Percentiles rank a stretch among this genome's conserved stretches.
Conservation (phyloP, 1,140 invertebrate genomes). For the Protaetia brevitarsis region DNA sequence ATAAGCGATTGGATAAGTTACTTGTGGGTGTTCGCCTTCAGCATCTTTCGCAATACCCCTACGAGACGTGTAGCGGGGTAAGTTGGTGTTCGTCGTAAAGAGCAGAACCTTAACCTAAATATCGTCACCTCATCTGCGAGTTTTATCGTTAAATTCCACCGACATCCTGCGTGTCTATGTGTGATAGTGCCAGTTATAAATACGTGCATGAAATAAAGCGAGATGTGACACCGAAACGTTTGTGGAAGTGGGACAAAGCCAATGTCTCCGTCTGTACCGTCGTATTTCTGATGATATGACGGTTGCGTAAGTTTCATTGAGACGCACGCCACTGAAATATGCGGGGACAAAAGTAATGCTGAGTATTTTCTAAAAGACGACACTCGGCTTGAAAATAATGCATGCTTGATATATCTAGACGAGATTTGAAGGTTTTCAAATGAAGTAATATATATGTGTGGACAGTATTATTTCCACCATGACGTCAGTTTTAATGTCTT, state of each 20-base stretch:
- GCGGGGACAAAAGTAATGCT: no score
- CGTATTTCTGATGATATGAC: background rate
- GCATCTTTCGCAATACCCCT: background rate
- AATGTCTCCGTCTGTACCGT: slow-evolving; percentile 4
- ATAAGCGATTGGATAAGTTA: background rate
- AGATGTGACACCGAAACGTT: background rate
- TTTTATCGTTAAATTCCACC: background rate
- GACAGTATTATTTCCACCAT: no score
- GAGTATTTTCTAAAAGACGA: no score
- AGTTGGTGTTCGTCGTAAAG: background rate
- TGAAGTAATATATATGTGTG: no score
- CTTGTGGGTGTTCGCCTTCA: background rate
- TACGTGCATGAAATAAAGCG: background rate
- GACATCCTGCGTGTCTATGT: background rate
- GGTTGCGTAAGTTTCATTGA: background rate
- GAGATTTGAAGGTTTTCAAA: no score
- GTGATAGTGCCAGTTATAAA: background rate
- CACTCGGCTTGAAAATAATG: no score
- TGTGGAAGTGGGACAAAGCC: slow-evolving; percentile 9
- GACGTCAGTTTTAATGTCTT: no score
- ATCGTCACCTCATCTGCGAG: background rate
- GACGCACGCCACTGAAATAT: background rate
- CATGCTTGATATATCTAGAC: no score
- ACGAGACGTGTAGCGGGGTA: background rate
- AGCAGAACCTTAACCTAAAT: slow-evolving; percentile 7